Base-by-base conservation (phyloP, 1,140 invertebrate species). In the Sitobion miscanthi region DNA sequence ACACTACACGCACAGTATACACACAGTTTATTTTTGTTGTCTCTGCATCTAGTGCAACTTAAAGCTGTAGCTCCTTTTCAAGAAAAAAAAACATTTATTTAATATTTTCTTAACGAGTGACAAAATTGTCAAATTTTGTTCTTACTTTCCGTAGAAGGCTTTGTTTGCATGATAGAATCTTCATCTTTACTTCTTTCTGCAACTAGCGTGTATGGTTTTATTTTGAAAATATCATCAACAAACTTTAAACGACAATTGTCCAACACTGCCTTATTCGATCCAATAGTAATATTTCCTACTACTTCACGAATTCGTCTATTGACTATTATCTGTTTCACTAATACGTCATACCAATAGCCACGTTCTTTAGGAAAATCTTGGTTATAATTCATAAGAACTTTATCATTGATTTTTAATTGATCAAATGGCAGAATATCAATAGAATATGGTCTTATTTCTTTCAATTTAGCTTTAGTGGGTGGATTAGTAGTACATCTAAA, bases 321-420 rank as follows among this genome's bases (percentile, higher is more conserved):
- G 90, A 94, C 94, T 42, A 93, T 94, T 62, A 95, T 94, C 93
- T 95, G 95, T n/a, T 95, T 95, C 69, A 97, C 95, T 38, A 95
- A 94, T 94, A 96, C 95, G 89, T 97, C 97, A 95, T 96, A 98
- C 98, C 98, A 98, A 95, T 96, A 96, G 20, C 98, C 98, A 95
- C 96, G 95, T 95, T 96, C 96, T 52, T 96, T 95, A 2, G 97
- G 96, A 54, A 3, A 42, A 97, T 95, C 94, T 98, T 97, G 83
- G 96, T 98, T 98, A 94, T 97, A 97, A 95, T 98, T 98, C 0
- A 97, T 95, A 96, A 98, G 96, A 9, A 98, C 96, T 94, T 94
- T 96, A 93, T 97, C 95, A 21, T 96, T 97, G 38, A 95, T 94
- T 94, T 96, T 95, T 25, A 98, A 94, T 91, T 97, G 95, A 9